These are phyloP conservation scores for Arge pagana DNA, from an alignment of 2,888 invertebrate species.

Conservation along the genomic window DNA sequence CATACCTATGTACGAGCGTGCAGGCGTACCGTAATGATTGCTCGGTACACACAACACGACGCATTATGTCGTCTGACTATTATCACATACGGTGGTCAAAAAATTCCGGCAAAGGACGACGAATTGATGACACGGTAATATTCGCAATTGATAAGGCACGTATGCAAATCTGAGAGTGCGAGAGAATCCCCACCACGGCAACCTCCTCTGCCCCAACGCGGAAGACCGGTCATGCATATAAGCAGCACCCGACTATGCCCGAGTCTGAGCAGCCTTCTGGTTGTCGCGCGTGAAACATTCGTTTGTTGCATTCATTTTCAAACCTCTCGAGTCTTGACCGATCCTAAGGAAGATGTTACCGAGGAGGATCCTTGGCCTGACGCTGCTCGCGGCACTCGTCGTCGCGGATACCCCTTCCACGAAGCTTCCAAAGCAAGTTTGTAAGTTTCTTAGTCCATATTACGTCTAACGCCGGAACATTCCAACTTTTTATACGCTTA, in stretches of 20 bases:
- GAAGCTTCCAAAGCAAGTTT: constrained; percentile 14
- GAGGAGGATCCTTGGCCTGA: constrained; percentile 26
- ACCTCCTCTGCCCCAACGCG: background rate
- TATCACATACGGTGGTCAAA: too few relatives aligned
- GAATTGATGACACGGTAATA: too few relatives aligned
- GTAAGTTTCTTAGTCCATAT: constrained; percentile 25
- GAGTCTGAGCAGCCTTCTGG: constrained; percentile 13
- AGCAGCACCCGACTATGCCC: constrained; percentile 6
- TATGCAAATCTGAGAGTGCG: constrained; percentile 4
- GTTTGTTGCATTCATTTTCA: too few relatives aligned
- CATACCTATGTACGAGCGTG: too few relatives aligned
- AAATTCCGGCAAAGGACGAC: too few relatives aligned
- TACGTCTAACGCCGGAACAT: too few relatives aligned
- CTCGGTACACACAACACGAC: too few relatives aligned
- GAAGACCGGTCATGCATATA: constrained; percentile 15
- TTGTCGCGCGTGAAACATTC: constrained; percentile 17
- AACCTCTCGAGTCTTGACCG: too few relatives aligned
- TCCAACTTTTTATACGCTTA: too few relatives aligned
- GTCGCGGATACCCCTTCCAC: constrained; percentile 15
- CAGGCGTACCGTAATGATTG: too few relatives aligned
- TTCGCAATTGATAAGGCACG: constrained; percentile 18
- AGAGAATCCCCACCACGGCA: constrained; percentile 7
- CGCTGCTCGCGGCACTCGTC: constrained; percentile 28
- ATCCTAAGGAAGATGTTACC: constrained; percentile 25
- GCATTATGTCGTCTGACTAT: too few relatives aligned